Conservation (phyloP, 2,888 invertebrate genomes). For the Gastracanthus pulcherrimus region DNA sequence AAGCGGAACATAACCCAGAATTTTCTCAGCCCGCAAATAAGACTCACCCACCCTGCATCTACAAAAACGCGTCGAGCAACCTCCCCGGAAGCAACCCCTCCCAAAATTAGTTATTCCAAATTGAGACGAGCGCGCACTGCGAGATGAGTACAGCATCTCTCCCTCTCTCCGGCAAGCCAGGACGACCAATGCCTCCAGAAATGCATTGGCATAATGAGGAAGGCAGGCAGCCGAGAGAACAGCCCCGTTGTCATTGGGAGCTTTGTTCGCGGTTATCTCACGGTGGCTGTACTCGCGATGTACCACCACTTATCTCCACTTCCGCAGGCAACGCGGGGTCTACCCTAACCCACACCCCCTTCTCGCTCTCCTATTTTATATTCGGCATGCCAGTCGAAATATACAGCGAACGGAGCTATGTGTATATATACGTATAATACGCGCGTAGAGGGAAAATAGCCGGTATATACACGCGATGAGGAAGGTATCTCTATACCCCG, state of each 20-base stretch:
- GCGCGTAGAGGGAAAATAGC: conserved; percentile 2
- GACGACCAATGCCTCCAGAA: neutral
- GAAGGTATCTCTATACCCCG: no score
- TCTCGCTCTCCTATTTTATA: conserved; percentile 18
- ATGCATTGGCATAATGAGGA: conserved; percentile 35
- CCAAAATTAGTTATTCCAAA: conserved; percentile 43
- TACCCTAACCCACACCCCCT: neutral
- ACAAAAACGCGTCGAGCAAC: neutral
- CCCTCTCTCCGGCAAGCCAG: no score
- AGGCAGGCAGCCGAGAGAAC: neutral
- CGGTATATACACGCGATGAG: neutral
- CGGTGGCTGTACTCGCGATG: neutral
- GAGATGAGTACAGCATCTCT: neutral
- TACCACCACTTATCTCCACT: conserved; percentile 45
- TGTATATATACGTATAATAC: neutral
- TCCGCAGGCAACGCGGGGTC: neutral
- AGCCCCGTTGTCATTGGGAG: conserved; percentile 25
- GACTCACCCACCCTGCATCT: no score
- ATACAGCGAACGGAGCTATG: neutral
- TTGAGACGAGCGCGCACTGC: neutral
- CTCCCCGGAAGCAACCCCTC: neutral
- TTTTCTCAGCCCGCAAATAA: no score
- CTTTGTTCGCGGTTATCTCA: conserved; percentile 53
- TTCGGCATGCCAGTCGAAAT: neutral
- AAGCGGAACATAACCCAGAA: neutral